These are phyloP conservation scores for Chrysina gloriosa DNA, from an alignment of 2,888 invertebrate species.

Conservation along the genomic window DNA sequence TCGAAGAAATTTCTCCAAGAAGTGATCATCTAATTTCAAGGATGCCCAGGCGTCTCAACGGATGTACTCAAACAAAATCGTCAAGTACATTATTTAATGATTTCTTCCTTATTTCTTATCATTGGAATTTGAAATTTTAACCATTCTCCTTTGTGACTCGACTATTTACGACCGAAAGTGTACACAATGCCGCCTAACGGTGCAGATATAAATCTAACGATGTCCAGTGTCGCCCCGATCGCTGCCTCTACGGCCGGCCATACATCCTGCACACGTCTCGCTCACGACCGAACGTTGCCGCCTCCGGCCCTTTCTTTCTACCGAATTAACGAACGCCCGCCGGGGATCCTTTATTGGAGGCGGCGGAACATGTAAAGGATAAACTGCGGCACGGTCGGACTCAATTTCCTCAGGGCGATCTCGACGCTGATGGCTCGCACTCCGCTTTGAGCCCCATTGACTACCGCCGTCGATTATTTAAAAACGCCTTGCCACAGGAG, in stretches of 20 bases:
- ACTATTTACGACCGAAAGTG: background rate
- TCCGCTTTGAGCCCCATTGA: conserved; percentile 26
- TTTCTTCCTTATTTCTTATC: too few relatives aligned
- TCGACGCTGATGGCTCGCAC: conserved; percentile 33
- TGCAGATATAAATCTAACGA: conserved; percentile 56
- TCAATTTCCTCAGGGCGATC: conserved; percentile 53
- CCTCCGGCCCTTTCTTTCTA: conserved; percentile 31
- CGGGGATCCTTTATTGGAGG: conserved; percentile 43
- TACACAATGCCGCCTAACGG: conserved; percentile 48
- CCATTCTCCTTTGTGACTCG: conserved; percentile 27
- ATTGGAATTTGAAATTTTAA: too few relatives aligned
- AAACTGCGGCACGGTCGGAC: conserved; percentile 53
- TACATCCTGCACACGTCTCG: conserved; percentile 29
- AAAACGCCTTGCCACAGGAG: too few relatives aligned
- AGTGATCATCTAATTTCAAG: too few relatives aligned
- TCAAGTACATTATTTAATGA: too few relatives aligned
- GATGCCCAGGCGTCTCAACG: too few relatives aligned
- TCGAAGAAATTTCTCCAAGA: too few relatives aligned
- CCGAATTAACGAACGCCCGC: conserved; percentile 41
- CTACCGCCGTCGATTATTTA: conserved; percentile 20
- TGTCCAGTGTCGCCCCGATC: conserved; percentile 42
- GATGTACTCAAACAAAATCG: too few relatives aligned
- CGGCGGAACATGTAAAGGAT: conserved; percentile 47
- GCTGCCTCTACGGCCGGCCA: conserved; percentile 37
- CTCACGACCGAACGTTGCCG: conserved; percentile 10